Evolutionary conservation across 2,888 invertebrate genomes (phyloP), one percentile per base, ranked within the genome.

Genomic region (Dynastes hyllus): DNA sequence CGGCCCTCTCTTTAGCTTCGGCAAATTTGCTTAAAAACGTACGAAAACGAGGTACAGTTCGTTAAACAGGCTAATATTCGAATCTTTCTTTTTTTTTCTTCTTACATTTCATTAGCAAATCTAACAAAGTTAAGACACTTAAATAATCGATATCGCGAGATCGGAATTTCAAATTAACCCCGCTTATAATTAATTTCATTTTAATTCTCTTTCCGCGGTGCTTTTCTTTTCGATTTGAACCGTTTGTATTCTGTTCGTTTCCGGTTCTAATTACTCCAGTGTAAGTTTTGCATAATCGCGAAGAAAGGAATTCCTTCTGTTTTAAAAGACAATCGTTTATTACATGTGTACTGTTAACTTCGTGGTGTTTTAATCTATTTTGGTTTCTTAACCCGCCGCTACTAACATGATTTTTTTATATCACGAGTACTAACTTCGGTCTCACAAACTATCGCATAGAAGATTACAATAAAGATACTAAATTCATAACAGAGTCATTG

Each of bases 61-160:
- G 83, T 84, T 84, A 83, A 80, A 78, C 81, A 80, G 82, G 81
- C 81, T 79, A 81, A 82, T 82, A 83, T 83, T 81, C 81, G 78
- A 79, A 83, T 80, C 82, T 83, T 83, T 84, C 45, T 8, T 11
- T 45, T 45, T 45, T 45, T 45, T 45, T 45, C 45, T 55, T 32
- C 79, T 82, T 82, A 81, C 84, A 83, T 83, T 83, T 84, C 84
- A 84, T 84, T 84, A 83, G 82, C 82, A 82, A 81, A 81, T 82
- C 83, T 83, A 84, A 82, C 83, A 82, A 80, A 82, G 82, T 83
- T 83, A 82, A 82, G 71, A 71, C 70, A 45, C 77, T 55, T 58
- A 58, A 2, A 78, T 82, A 83, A 83, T 83, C 83, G 83, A 83
- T 83, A 81, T 80, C 80, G 78, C 81, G 81, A 82, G 81, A 82